Base-by-base conservation (phyloP, 2,797 vertebrate species). In the Glyptemys insculpta region DNA sequence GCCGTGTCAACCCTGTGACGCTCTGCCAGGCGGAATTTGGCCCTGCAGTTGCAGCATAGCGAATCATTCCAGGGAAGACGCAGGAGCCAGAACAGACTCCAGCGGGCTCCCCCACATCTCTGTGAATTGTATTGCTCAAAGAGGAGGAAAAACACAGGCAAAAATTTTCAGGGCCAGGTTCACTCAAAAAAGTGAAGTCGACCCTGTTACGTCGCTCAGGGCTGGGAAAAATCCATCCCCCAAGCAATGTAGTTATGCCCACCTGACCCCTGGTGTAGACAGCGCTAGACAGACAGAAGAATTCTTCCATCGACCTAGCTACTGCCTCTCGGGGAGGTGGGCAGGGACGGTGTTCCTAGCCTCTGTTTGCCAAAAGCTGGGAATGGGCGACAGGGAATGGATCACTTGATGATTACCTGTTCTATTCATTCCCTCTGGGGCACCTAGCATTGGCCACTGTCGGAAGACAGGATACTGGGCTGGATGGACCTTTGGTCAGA, bases 181-280 rank as follows among this genome's bases (percentile, higher is more conserved):
- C 14, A 56, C 16, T 0, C 4, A 41, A 8, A 37, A n/a, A 41
- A 72, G n/a, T 12, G 11, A 72, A 72, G n/a, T 23, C 5, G 3
- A 41, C n/a, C n/a, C 10, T 25, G n/a, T 11, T 41, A 23, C 11
- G 9, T 72, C 3, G 4, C 18, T 23, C 19, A 21, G 18, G n/a
- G 65, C 18, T 21, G 31, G n/a, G n/a, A 37, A n/a, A 68, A 68
- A 68, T n/a, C n/a, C 62, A n/a, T 18, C 8, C n/a, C 62, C n/a
- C 34, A 19, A 23, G 5, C 10, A 9, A 41, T 12, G 21, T 72
- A 12, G n/a, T 37, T 72, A 72, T 23, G 68, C 9, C n/a, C 19
- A 4, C n/a, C n/a, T 41, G 37, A 41, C 14, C 29, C 57, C 29
- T 16, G 6, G 59, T 62, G 59, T 16, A 62, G 59, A 15, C 65